Base-by-base conservation (phyloP, 2,888 invertebrate species). In the Frankliniella intonsa region DNA sequence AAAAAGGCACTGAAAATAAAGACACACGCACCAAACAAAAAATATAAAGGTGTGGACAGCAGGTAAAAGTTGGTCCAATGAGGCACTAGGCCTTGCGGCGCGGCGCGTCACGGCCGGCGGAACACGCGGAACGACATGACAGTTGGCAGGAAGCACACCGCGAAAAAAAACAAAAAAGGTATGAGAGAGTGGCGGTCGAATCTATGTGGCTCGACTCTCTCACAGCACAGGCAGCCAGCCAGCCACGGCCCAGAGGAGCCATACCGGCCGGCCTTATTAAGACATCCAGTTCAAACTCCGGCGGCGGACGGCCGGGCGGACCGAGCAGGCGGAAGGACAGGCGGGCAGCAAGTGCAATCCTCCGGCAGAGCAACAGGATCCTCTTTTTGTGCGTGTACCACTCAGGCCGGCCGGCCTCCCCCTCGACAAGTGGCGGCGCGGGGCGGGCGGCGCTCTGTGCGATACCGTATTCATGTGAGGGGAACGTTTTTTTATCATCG, bases 391-490 rank as follows among this genome's bases (percentile, higher is more conserved):
- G 62, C 17, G 62, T 10, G 62, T 17, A 17, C 14, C n/a, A 17
- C 14, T 62, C 62, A n/a, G 55, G 17, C 62, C 62, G 62, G 62
- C 62, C 62, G 62, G 62, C n/a, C 19, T n/a, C 7, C 38, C 14
- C 55, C 17, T 69, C 69, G 69, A 69, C 69, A 69, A 69, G 69
- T 69, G 69, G 22, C 69, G 17, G n/a, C n/a, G n/a, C n/a, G n/a
- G n/a, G n/a, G n/a, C n/a, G 9, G 51, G 51, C 55, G 69, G 69
- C 69, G 69, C 69, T 10, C 69, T 25, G 25, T 76, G 69, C 69
- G 69, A 76, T 76, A 76, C 69, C 9, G 69, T 76, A 76, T 76
- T 76, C 69, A 76, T 76, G 69, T 25, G 25, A 76, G 69, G 69
- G 69, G 69, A 76, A 25, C 62, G 19, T 62, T 76, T 76, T 22